Conservation (phyloP, 2,797 vertebrate species). For the Rhabdomys pumilio region DNA sequence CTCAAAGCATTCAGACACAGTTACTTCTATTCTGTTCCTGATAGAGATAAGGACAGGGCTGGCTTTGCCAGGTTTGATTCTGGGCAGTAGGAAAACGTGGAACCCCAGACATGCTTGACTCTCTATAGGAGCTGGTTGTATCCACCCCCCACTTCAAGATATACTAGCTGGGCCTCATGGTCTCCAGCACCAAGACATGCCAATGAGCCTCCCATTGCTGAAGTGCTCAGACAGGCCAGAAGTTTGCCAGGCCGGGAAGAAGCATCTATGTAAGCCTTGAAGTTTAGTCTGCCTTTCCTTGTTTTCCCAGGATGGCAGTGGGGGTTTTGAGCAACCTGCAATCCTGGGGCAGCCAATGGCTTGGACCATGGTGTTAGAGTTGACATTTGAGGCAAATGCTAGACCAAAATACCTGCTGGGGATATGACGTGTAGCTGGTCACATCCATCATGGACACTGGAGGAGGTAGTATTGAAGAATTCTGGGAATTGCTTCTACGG, state of each 20-base stretch:
- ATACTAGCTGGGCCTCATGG: too few species aligned
- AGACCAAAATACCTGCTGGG: not conserved
- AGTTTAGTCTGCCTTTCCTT: not conserved
- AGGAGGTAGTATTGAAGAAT: too few species aligned
- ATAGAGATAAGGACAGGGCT: accelerated
- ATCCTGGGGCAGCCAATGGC: accelerated
- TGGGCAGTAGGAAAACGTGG: accelerated
- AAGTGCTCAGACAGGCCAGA: not conserved
- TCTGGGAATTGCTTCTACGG: not conserved
- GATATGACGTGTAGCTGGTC: too few species aligned
- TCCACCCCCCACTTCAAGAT: too few species aligned
- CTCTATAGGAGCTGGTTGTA: not conserved
- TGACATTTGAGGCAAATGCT: not conserved
- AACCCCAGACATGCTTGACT: not conserved
- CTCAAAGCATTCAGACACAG: not conserved
- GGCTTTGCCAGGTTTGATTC: not conserved
- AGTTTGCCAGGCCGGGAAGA: accelerated
- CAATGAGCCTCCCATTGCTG: not conserved
- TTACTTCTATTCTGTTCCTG: not conserved
- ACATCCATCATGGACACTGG: not conserved
- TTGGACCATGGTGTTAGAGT: too few species aligned
- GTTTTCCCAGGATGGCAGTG: accelerated
- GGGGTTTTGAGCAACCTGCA: not conserved
- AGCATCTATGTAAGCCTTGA: accelerated
- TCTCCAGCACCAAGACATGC: not conserved